Base-by-base conservation (phyloP, 2,797 vertebrate species). In the Australoheros facetus region DNA sequence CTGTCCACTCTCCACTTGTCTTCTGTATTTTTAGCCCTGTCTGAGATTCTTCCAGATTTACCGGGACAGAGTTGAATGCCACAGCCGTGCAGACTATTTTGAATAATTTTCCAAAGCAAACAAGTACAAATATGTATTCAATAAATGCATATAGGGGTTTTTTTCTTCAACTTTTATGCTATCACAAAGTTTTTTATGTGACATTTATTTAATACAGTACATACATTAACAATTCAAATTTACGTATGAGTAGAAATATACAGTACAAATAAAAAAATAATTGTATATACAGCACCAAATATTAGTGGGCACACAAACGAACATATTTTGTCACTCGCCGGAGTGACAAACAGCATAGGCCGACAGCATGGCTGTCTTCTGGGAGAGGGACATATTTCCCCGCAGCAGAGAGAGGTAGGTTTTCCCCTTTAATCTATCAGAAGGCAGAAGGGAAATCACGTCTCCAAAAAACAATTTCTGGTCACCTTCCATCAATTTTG, bases 231-330 rank as follows among this genome's bases (percentile, higher is more conserved):
- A 83, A 84, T 88, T 89, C 79, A 89, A 94, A 92, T 90, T 19
- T 75, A 89, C 86, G 93, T 78, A 77, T 78, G 73, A 83, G 90
- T 95, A 94, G 87, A 96, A 95, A 95, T 94, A 94, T 86, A 93
- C 85, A 90, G 83, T 92, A 91, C 66, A 92, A 93, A 92, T 92
- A 91, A 90, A 93, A 93, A 93, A 93, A 17, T 77, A 76, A 56
- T 91, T 73, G 37, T 94, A 94, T 94, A 83, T 94, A 95, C 93
- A 95, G 89, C 86, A 92, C 85, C 91, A 89, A 87, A 93, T 89
- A 89, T 85, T 84, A 86, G 80, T 92, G 83, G 83, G 87, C 84
- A 80, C 88, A 91, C 72, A 85, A 86, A 89, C 77, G 87, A 78
- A 90, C 78, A 82, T 78, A 85, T 88, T 83, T 77, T 56, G 86